phyloP scores from a whole-genome alignment of 1,140 invertebrate genomes.

The Dendroctonus valens region DNA sequence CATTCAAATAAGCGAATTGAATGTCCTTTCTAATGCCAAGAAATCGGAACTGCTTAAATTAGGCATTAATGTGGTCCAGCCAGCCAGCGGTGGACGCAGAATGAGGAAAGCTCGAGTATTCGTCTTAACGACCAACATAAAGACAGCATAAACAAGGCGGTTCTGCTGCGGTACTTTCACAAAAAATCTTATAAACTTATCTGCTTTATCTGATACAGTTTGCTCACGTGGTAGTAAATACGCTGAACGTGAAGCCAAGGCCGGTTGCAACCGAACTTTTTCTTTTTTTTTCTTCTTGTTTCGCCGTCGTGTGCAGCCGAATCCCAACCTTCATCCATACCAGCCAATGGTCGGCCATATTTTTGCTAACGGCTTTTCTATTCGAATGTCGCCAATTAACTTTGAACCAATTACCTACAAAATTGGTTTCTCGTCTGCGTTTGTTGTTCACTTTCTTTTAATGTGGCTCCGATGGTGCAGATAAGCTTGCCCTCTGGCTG shows the following conservation, averaged over 20 bases:
- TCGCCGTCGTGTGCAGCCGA: not conserved
- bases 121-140: too few species aligned
- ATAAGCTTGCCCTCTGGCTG: not conserved
- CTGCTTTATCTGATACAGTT: constrained; percentile 20
- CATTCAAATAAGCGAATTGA: too few species aligned
- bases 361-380: constrained; percentile 5
- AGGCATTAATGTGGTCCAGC: too few species aligned
- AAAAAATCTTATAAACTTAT: constrained; percentile 10
- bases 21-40: too few species aligned
- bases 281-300: constrained; percentile 8
- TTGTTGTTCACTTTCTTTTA: not conserved
- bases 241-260: constrained; percentile 14
- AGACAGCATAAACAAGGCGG: constrained; percentile 9
- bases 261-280: constrained; percentile 5
- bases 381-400: constrained; percentile 1
- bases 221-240: constrained; percentile 18
- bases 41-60: too few species aligned
- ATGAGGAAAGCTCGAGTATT: too few species aligned
- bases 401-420: constrained; percentile 12
- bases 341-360: not conserved
- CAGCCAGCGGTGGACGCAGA: too few species aligned
- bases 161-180: constrained; percentile 5
- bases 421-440: not conserved
- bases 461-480: not conserved
- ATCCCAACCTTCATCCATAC: too few species aligned